A percentile compares a stretch with the other conserved stretches of the same genome.
Evolutionary conservation across 2,113 vertebrate genomes (phyloP).

Genomic region (Oncorhynchus kisutch): DNA sequence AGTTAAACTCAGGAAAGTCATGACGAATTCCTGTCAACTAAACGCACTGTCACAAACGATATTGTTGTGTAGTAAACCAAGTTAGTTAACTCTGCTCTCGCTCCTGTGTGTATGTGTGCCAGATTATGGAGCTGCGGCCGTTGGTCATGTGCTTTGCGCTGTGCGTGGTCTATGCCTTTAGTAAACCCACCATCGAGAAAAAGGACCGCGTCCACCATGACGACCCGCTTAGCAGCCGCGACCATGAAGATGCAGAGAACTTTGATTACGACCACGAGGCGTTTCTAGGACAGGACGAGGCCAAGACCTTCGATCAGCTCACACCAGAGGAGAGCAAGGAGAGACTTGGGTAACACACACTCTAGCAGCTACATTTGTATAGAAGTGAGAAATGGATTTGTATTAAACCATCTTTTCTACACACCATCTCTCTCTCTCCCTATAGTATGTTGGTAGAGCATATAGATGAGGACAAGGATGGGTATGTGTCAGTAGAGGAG

Average conservation of each 20-base stretch:
- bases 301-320: constrained; percentile 95
- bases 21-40: not conserved
- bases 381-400: too few relatives aligned
- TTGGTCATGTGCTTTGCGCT: constrained; percentile 82
- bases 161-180: constrained; percentile 79
- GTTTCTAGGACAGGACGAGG: constrained; percentile 93
- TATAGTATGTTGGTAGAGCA: constrained; percentile 91
- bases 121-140: constrained; percentile 77
- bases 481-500: constrained; percentile 90
- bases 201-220: constrained; percentile 92
- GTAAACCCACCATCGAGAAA: constrained; percentile 89
- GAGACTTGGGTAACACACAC: constrained; percentile 82
- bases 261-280: constrained; percentile 98
- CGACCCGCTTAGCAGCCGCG: constrained; percentile 83
- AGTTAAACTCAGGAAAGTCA: not conserved
- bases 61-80: not conserved
- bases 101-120: not conserved
- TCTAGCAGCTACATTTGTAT: not conserved
- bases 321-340: constrained; percentile 98
- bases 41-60: not conserved
- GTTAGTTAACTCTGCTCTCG: too few relatives aligned
- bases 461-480: constrained; percentile 92
- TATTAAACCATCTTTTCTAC: too few relatives aligned
- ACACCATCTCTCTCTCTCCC: constrained; percentile 46
- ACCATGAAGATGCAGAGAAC: constrained; percentile 85